Evolutionary conservation across 2,888 invertebrate species (phyloP).

Genomic region (Netelia inedita): DNA sequence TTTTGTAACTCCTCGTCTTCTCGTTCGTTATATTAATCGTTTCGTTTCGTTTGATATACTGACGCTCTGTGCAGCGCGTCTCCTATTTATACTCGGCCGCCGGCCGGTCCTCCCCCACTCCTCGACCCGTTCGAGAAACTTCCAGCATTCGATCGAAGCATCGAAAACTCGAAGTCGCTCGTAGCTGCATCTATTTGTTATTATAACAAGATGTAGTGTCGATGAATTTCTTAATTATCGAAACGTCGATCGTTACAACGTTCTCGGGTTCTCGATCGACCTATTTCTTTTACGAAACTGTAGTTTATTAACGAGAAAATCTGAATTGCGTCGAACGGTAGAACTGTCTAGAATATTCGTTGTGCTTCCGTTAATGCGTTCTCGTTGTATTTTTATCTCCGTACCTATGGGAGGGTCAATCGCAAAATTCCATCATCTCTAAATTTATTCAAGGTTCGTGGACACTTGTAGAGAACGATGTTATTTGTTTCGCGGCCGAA

Average conservation of each 20-base stretch:
- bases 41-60: constrained; percentile 68
- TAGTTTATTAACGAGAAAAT: neutral
- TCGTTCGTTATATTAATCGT: constrained; percentile 47
- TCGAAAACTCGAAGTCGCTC: constrained; percentile 16
- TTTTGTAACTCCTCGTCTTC: constrained; percentile 38
- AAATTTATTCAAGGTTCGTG: constrained; percentile 3
- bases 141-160: constrained; percentile 27
- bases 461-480: neutral
- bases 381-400: neutral
- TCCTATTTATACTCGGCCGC: constrained; percentile 63
- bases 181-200: no score
- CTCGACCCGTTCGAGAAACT: constrained; percentile 42
- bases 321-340: neutral
- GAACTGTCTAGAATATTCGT: neutral
- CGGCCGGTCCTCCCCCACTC: constrained; percentile 21
- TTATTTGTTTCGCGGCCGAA: neutral
- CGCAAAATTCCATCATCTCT: constrained; percentile 9
- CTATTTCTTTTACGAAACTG: neutral
- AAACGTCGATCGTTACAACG: neutral
- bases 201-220: neutral
- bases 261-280: neutral
- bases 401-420: neutral
- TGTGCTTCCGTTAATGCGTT: no score
- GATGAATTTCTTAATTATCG: neutral
- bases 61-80: constrained; percentile 40